phyloP scores from a whole-genome alignment of 2,888 invertebrate genomes.

The Meiosimyza decipiens region DNA sequence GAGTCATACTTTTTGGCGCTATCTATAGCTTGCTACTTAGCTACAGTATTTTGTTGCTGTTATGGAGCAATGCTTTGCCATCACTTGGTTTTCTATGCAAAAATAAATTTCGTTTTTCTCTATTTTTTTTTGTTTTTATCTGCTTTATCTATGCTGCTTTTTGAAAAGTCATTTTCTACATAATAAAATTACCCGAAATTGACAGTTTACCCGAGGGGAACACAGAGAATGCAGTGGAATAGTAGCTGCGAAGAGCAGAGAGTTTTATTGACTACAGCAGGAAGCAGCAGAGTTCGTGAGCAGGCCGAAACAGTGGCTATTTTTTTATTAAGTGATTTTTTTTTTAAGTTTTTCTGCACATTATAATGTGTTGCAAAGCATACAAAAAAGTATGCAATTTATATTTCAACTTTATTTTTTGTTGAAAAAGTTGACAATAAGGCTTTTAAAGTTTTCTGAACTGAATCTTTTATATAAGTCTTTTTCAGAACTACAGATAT shows the following conservation, averaged over 20 bases:
- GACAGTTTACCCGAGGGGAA: constrained; percentile 15
- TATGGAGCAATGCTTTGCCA: not conserved
- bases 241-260: not conserved
- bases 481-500: no score
- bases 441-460: not conserved
- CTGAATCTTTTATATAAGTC: not conserved
- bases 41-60: constrained; percentile 4
- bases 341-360: no score
- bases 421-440: not conserved
- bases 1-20: constrained; percentile 21
- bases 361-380: constrained; percentile 10
- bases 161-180: constrained; percentile 32
- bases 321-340: no score
- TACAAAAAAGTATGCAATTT: not conserved
- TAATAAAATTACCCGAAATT: constrained; percentile 33
- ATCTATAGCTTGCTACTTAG: not conserved
- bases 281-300: no score
- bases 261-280: no score
- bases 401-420: not conserved
- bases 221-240: not conserved
- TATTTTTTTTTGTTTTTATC: not conserved
- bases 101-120: not conserved
- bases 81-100: constrained; percentile 3
- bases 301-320: no score
- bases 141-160: not conserved